Evolutionary conservation across 2,797 vertebrate genomes (phyloP).

Genomic region (Bovichtus variegatus): DNA sequence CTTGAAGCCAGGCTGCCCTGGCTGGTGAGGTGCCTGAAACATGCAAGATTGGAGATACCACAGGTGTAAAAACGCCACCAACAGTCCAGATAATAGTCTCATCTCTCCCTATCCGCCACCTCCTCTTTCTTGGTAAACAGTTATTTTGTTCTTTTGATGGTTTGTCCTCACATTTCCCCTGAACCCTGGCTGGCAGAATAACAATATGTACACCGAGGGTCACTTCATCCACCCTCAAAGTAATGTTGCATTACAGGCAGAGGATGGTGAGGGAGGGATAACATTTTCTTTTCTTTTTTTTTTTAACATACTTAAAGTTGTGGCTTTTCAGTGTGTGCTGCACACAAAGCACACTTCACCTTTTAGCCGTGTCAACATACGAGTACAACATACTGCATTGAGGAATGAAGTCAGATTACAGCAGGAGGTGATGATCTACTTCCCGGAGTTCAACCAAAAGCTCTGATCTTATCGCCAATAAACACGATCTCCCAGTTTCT

Average conservation of each 20-base stretch:
- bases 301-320: neutral
- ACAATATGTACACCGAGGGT: slow-evolving; percentile 65
- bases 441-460: slow-evolving; percentile 21
- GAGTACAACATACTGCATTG: neutral
- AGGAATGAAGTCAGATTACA: slow-evolving; percentile 16
- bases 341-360: slow-evolving; percentile 21
- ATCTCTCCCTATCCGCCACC: neutral
- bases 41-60: slow-evolving; percentile 39
- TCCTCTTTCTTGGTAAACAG: slow-evolving; percentile 13
- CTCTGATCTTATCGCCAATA: slow-evolving; percentile 39
- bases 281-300: no score
- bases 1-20: slow-evolving; percentile 96
- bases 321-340: neutral
- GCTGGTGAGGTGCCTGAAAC: slow-evolving; percentile 94
- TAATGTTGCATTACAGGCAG: slow-evolving; percentile 7
- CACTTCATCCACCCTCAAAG: slow-evolving; percentile 61
- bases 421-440: slow-evolving; percentile 30
- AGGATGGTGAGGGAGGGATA: neutral
- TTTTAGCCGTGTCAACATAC: neutral
- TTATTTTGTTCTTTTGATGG: slow-evolving; percentile 30
- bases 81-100: slow-evolving; percentile 34
- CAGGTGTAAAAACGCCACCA: slow-evolving; percentile 62
- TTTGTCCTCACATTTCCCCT: slow-evolving; percentile 67
- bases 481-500: slow-evolving; percentile 38
- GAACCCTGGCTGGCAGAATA: slow-evolving; percentile 48